Evolutionary conservation across 2,113 vertebrate species (phyloP).

Genomic region (Psilopogon haemacephalus): DNA sequence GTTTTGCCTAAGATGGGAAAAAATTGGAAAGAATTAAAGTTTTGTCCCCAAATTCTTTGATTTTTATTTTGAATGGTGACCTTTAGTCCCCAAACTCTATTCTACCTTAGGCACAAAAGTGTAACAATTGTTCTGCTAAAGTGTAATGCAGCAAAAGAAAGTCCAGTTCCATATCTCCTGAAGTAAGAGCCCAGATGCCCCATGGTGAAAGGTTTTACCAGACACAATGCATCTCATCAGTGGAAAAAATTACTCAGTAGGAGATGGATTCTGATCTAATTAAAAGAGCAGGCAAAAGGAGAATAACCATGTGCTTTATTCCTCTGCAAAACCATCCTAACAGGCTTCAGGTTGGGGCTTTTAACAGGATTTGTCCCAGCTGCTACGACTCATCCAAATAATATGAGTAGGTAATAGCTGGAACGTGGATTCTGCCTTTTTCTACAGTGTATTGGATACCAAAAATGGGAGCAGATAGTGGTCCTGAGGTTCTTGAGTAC

Average conservation of each 20-base stretch:
- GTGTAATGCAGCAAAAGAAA: background rate
- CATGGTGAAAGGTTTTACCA: background rate
- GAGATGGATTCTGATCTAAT: conserved; percentile 21
- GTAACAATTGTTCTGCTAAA: background rate
- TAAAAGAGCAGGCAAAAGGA: background rate
- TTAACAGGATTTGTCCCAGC: background rate
- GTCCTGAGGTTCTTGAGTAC: background rate
- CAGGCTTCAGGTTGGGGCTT: background rate
- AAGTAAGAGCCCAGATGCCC: background rate
- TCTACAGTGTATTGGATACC: background rate
- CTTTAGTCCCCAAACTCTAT: too few species aligned
- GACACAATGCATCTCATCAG: background rate
- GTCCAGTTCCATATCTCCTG: background rate
- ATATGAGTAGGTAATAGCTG: background rate
- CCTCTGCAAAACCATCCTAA: background rate
- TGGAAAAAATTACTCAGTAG: background rate
- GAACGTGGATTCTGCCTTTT: background rate
- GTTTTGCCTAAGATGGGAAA: background rate
- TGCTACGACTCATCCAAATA: conserved; percentile 1
- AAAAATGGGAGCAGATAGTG: background rate
- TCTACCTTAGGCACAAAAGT: background rate
- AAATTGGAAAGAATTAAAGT: background rate
- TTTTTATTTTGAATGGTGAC: background rate
- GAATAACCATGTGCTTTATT: background rate
- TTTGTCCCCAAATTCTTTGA: background rate